A percentile compares a stretch with the other conserved stretches of the same genome.
phyloP scores from a whole-genome alignment of 2,797 vertebrate genomes.

The Epinephelus awoara region DNA sequence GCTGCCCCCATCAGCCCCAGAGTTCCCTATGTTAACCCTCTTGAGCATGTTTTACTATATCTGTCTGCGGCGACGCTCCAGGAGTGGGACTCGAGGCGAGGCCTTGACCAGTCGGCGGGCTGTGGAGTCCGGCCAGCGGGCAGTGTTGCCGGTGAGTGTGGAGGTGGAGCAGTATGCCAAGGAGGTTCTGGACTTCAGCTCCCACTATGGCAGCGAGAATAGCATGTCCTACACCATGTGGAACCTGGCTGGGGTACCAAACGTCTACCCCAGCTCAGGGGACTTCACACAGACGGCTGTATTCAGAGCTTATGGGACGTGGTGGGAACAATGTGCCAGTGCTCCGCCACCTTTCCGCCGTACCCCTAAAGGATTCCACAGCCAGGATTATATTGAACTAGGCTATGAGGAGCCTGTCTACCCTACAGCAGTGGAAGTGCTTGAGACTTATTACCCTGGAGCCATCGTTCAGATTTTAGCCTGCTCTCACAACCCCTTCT shows the following conservation, averaged over 20 bases:
- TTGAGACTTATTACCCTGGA: constrained; percentile 98
- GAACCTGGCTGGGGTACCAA: constrained; percentile 96
- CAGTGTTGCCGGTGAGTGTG: constrained; percentile 91
- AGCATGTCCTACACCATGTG: constrained; percentile 99
- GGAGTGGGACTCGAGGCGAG: constrained; percentile 94
- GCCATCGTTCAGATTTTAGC: constrained; percentile 96
- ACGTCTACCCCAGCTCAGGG: constrained; percentile 97
- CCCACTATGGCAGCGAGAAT: constrained; percentile 98
- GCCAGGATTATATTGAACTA: constrained; percentile 96
- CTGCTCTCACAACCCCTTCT: constrained; percentile 97
- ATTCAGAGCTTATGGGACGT: constrained; percentile 95
- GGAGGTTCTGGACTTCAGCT: constrained; percentile 98
- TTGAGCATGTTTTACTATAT: constrained; percentile 99
- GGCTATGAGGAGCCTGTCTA: constrained; percentile 97
- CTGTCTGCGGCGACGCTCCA: constrained; percentile 98
- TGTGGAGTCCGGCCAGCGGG: constrained; percentile 91
- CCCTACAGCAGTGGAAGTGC: constrained; percentile 95
- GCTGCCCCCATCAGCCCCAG: constrained; percentile 78
- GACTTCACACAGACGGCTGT: constrained; percentile 99
- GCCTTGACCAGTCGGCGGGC: constrained; percentile 93
- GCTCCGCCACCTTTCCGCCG: constrained; percentile 89
- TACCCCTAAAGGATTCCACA: constrained; percentile 91
- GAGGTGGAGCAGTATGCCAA: constrained; percentile 97
- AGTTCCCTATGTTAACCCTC: constrained; percentile 98
- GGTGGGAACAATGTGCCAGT: constrained; percentile 96